These are phyloP conservation scores for Panagrolaimus sp. DNA, from an alignment of 1,140 invertebrate species.

Conservation along the genomic window DNA sequence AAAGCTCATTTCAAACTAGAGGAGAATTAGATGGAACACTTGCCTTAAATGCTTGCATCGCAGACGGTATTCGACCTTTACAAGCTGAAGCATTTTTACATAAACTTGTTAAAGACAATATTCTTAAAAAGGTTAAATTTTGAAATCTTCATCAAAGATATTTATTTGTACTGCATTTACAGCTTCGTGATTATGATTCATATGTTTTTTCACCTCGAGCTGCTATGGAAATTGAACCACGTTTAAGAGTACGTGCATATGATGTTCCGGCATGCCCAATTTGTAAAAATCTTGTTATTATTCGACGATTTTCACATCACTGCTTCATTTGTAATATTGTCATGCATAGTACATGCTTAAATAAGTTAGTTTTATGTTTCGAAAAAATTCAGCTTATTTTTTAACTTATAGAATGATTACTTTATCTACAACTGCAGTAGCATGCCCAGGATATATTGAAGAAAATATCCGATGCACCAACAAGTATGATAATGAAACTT, in stretches of 20 bases:
- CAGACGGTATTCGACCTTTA: too few relatives aligned
- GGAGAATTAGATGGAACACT: neutral
- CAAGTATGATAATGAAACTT: too few relatives aligned
- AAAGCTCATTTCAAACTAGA: neutral
- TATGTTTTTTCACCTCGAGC: neutral
- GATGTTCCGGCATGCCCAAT: neutral
- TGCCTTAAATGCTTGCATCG: too few relatives aligned
- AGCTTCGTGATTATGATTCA: neutral
- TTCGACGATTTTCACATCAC: neutral
- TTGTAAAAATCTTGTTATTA: neutral
- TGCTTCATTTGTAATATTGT: neutral
- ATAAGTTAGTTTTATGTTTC: neutral
- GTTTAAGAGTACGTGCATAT: neutral
- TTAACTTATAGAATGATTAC: too few relatives aligned
- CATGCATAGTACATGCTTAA: neutral
- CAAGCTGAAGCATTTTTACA: neutral
- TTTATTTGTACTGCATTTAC: neutral
- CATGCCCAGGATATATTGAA: too few relatives aligned
- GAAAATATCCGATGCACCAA: too few relatives aligned
- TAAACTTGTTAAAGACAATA: neutral
- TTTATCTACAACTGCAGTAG: too few relatives aligned
- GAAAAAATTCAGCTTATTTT: too few relatives aligned
- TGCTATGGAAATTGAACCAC: neutral
- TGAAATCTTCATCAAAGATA: neutral
- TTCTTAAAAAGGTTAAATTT: neutral